Base-by-base conservation (phyloP, 1,140 invertebrate species). In the Drosophila persimilis region DNA sequence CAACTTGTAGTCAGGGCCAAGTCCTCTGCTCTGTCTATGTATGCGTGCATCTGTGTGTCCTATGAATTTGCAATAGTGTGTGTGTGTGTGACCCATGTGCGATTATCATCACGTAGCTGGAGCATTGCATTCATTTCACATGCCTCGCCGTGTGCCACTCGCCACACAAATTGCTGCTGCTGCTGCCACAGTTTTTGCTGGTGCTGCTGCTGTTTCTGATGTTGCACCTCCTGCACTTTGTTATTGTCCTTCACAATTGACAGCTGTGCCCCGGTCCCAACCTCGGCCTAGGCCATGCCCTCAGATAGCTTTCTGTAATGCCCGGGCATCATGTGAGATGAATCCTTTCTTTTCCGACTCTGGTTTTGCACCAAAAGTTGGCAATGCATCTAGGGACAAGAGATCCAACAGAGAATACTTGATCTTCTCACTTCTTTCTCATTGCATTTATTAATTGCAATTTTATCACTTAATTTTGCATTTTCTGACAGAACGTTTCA, bases 41-140 rank as follows among this genome's bases (percentile, higher is more conserved):
- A 45, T 53, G 31, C 15, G 13, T 39, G 20, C 24, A 3, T 26
- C 8, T 17, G 54, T 22, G 54, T 20, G 26, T 35, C 29, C 24
- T 26, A 5, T 26, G 24, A 5, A 6, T 26, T 26, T 26, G 24
- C 24, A 26, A 5, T 26, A 39, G 6, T 29, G 43, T 46, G 29
- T 17, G 15, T 11, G 17, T 55, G 56, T 71, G 65, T 20, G 47
- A 60, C 26, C 57, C 59, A 55, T 70, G 78, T 80, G 80, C 71
- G 71, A 79, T 80, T 69, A 80, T 76, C 72, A 65, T 61, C 80
- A 84, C 80, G 77, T 80, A 59, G 59, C 59, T 62, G 57, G 65
- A 64, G 70, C 66, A 70, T 76, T 74, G 62, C 46, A 51, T 86
- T 65, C 80, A 73, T 77, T 64, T 45, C 59, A 73, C 59, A 64